Evolutionary conservation across 1,140 invertebrate genomes (phyloP).

Genomic region (Bombus confusus): DNA sequence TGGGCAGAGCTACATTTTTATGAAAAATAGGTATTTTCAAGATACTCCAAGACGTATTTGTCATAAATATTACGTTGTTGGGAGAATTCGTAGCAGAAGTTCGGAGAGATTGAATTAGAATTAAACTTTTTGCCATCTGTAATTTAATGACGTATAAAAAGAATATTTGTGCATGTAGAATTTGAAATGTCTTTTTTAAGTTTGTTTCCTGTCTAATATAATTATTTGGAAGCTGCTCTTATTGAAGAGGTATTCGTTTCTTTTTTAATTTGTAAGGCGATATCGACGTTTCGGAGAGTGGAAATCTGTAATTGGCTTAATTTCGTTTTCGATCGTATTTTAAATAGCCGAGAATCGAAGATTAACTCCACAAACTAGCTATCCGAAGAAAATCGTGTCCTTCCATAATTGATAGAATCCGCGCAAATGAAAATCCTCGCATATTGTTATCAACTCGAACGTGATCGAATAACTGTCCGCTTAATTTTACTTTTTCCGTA

Average conservation of each 20-base stretch:
- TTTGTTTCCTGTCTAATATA: background rate
- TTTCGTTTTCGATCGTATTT: no score
- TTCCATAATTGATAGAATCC: background rate
- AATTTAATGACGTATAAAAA: background rate
- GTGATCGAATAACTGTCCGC: background rate
- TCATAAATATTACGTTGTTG: no score
- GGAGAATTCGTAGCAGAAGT: no score
- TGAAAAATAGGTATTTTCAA: no score
- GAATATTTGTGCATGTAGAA: background rate
- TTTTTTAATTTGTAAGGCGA: background rate
- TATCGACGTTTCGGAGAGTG: no score
- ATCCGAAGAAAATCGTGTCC: background rate
- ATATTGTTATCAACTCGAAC: background rate
- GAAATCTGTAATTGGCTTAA: background rate
- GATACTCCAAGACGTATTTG: no score
- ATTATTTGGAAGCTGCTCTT: background rate
- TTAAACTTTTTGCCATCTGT: background rate
- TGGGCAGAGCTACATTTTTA: no score
- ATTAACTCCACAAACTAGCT: background rate
- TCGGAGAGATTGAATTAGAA: no score
- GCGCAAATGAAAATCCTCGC: background rate
- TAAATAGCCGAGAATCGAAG: background rate
- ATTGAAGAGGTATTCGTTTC: background rate
- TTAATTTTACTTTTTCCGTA: background rate
- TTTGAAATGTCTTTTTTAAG: background rate